Percentiles rank a stretch among this genome's conserved stretches.
Evolutionary conservation across 1,140 invertebrate genomes (phyloP).

Genomic region (Drosophila subpulchrella): DNA sequence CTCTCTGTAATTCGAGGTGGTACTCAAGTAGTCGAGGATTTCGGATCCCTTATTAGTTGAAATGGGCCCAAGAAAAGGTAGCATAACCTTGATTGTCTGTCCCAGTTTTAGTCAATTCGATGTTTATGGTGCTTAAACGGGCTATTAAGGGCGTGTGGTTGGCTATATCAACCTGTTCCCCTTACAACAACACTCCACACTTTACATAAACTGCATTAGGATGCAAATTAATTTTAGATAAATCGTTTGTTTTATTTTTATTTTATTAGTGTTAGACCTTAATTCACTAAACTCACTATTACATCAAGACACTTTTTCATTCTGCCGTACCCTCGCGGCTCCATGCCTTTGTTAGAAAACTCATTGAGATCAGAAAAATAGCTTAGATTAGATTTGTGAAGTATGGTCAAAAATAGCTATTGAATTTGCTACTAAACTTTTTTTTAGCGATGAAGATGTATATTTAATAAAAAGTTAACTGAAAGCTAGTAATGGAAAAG

Average conservation of each 20-base stretch:
- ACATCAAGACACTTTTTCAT: constrained; percentile 24
- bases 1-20: constrained; percentile 6
- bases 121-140: no score
- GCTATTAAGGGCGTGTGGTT: no score
- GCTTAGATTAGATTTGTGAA: constrained; percentile 59
- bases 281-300: no score
- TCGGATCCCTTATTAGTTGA: constrained; percentile 46
- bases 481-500: no score
- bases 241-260: no score
- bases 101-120: constrained; percentile 43
- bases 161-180: no score
- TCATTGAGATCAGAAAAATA: constrained; percentile 13
- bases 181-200: no score
- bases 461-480: no score
- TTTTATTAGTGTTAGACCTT: no score
- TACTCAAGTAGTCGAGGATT: constrained; percentile 39
- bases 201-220: no score
- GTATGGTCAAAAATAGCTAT: constrained; percentile 30
- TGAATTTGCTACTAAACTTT: background rate
- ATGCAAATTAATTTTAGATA: no score
- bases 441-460: no score
- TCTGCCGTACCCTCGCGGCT: constrained; percentile 40
- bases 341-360: constrained; percentile 10
- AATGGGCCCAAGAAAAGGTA: background rate
- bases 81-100: constrained; percentile 26